Evolutionary conservation across 1,140 invertebrate genomes (phyloP), one percentile per base, ranked within the genome.

Genomic region (Heterodera schachtii): DNA sequence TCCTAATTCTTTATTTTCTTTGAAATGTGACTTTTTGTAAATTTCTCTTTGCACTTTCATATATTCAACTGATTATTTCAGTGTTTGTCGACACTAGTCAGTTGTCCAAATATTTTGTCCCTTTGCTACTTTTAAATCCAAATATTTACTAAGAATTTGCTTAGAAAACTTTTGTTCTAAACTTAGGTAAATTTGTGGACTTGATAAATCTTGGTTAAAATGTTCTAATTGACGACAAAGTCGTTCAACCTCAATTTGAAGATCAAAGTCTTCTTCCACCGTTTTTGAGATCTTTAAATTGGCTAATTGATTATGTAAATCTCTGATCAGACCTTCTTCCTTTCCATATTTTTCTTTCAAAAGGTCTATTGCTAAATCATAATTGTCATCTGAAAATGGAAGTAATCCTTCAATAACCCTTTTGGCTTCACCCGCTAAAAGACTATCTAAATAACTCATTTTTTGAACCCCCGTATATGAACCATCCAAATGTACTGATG

Each of bases 81-180:
- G 9, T 49, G 47, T 49, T 9, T 49, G 4, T 9, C 47, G 4
- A 49, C 4, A 49, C 47, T 6, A 9, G 47, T 4, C 9, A 9
- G 47, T 49, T 4, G 47, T 6, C 47, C 47, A 49, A 6, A 6
- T 4, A 9, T 9, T 6, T 4, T 4, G 47, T 49, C 4, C 47
- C 47, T 9, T 4, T 49, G 47, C 47, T 49, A 9, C 9, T 6
- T 73, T 73, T 6, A 73, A n/a, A 47, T 73, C 70, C 19, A 73
- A 13, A n/a, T 73, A 73, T 21, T n/a, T 73, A 3, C 43, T 5
- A 13, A 73, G 21, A 13, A 73, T n/a, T 21, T 73, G 13, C 70
- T 73, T 73, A 2, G 70, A 73, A 11, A 73, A 44, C 3, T 73
- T 73, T 73, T 73, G 70, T n/a, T 73, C 70, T 16, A 73, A n/a